Conservation (phyloP, 2,113 vertebrate genomes). For the Rhagologus leucostigma region DNA sequence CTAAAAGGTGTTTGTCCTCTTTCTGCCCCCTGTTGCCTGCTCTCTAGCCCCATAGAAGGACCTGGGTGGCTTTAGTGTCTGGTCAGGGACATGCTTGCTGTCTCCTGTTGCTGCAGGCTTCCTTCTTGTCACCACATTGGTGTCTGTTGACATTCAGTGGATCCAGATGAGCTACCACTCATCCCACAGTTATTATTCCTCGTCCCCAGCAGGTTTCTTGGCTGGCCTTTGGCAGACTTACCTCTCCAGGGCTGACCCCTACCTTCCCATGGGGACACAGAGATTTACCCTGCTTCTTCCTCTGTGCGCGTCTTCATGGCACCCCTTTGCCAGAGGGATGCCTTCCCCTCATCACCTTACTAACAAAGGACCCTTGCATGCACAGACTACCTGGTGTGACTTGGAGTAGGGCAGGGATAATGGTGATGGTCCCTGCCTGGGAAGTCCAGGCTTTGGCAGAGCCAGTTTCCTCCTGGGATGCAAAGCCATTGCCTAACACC, state of each 20-base stretch:
- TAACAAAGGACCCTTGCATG: background rate
- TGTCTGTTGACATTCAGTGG: background rate
- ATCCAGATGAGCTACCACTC: background rate
- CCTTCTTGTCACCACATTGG: accelerated
- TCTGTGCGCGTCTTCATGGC: background rate
- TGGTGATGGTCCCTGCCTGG: background rate
- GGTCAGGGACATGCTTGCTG: background rate
- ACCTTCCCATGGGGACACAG: background rate
- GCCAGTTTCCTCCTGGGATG: background rate
- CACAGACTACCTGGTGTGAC: background rate
- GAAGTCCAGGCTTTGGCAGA: background rate
- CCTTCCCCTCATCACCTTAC: background rate
- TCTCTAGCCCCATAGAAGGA: background rate
- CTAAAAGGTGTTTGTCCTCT: background rate
- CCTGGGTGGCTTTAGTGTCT: background rate
- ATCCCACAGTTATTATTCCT: background rate
- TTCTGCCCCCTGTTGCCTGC: background rate
- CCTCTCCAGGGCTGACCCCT: background rate
- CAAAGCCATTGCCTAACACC: background rate
- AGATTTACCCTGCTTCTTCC: background rate
- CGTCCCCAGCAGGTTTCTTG: background rate
- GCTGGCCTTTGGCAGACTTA: background rate
- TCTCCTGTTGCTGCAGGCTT: background rate
- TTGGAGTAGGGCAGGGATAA: background rate
- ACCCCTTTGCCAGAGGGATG: accelerated